Percentiles rank a stretch among this genome's conserved stretches.
phyloP scores from a whole-genome alignment of 2,113 vertebrate species.

The Aptenodytes patagonicus region DNA sequence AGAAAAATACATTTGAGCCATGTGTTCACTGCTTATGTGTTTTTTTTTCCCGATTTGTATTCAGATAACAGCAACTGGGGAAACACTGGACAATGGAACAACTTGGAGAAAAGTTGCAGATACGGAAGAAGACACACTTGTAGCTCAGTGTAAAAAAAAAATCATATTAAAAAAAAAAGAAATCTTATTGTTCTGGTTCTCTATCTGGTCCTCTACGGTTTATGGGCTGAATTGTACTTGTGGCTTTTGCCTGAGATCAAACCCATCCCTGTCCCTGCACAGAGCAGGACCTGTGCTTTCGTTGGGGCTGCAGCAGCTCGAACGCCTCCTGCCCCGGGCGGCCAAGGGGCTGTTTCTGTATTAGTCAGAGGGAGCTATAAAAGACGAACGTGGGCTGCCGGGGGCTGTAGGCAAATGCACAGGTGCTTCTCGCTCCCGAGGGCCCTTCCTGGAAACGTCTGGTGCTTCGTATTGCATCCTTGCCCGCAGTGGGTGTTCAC shows the following conservation, averaged over 20 bases:
- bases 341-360: background rate
- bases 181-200: background rate
- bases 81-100: background rate
- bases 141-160: background rate
- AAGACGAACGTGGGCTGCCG: background rate
- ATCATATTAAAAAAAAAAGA: background rate
- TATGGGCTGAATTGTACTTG: background rate
- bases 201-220: background rate
- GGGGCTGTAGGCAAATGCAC: background rate
- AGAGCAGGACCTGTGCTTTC: background rate
- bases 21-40: background rate
- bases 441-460: background rate
- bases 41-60: background rate
- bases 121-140: background rate
- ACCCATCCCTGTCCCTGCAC: too few relatives aligned
- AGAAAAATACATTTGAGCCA: background rate
- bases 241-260: background rate
- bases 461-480: background rate
- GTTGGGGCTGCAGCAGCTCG: background rate
- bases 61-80: background rate
- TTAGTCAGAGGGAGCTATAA: background rate
- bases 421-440: background rate
- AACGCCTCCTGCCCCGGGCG: background rate
- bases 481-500: background rate
- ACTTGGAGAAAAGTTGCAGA: background rate